Base-by-base conservation (phyloP, 2,113 vertebrate genomes). In the Synodontis membranacea region DNA sequence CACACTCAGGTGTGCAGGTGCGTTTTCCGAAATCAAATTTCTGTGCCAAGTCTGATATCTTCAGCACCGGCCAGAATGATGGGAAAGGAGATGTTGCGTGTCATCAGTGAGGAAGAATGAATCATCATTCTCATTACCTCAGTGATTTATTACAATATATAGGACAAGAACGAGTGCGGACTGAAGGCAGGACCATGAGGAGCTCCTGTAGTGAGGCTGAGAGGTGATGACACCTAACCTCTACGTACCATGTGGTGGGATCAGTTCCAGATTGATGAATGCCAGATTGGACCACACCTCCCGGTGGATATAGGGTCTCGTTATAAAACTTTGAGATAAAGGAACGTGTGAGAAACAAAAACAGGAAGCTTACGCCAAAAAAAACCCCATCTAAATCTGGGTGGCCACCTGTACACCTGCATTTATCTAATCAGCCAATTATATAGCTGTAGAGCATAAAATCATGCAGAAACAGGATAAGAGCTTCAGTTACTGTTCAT, bases 1-100 rank as follows among this genome's bases (percentile, higher is more conserved):
- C 83, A 31, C 64, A 60, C 82, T 83, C 31, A 78, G 85, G 66
- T 81, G 82, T 84, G 74, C 70, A 78, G 85, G 85, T 87, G 86
- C 74, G 52, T 72, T 66, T 83, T 79, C 2, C 34, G 10, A 44
- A 42, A 39, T 37, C 48, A 2, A 5, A 79, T 37, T 19, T 37
- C 76, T 10, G 48, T 23, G 48, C 17, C 76, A 79, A 54, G 31
- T 54, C 25, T 31, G 42, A 72, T 42, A 23, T 75, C 70, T 46
- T 75, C 39, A 1, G 5, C 46, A 12, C 15, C 6, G 28, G 46
- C 31, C 6, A 5, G 23, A 50, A 78, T 50, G 28, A 15, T 31
- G 19, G 28, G 46, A 78, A 78, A 52, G 74, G n/a, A 78, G n/a
- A 50, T 76, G 74, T 76, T 76, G 25, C 48, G 42, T 78, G 70